These are phyloP conservation scores for Campylorhamphus procurvoides DNA, from an alignment of 2,113 vertebrate genomes.

Conservation along the genomic window DNA sequence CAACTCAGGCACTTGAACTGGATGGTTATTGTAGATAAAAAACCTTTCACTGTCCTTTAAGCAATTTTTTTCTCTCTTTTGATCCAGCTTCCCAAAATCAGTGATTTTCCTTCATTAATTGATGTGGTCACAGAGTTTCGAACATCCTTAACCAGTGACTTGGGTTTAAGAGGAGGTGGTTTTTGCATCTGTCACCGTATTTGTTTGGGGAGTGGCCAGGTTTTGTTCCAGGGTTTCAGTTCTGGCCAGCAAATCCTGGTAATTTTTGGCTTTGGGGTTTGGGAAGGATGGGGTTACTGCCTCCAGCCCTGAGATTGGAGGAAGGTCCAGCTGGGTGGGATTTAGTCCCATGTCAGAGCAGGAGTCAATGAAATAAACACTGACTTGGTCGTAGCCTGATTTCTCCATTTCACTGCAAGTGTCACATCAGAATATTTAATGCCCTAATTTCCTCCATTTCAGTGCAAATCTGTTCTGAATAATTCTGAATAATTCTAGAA, in stretches of 20 bases:
- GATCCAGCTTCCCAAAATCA: neutral
- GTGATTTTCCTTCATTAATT: neutral
- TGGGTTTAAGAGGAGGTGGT: neutral
- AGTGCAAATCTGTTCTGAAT: neutral
- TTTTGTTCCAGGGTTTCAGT: neutral
- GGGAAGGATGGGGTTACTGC: neutral
- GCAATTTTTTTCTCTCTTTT: neutral
- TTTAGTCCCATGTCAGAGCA: neutral
- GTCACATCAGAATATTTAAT: neutral
- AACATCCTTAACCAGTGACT: neutral
- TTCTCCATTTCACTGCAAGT: neutral
- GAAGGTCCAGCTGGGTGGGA: neutral
- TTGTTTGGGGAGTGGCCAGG: neutral
- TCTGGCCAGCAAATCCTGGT: neutral
- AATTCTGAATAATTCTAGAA: neutral
- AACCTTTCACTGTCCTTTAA: neutral
- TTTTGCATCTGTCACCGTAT: neutral
- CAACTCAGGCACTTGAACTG: neutral
- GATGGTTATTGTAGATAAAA: neutral
- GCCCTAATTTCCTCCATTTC: neutral
- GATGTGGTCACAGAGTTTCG: neutral
- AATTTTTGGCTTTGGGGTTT: neutral
- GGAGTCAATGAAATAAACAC: neutral
- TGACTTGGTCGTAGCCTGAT: neutral
- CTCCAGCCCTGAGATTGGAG: neutral